phyloP scores from a whole-genome alignment of 2,888 invertebrate genomes.

The Thera obeliscata region DNA sequence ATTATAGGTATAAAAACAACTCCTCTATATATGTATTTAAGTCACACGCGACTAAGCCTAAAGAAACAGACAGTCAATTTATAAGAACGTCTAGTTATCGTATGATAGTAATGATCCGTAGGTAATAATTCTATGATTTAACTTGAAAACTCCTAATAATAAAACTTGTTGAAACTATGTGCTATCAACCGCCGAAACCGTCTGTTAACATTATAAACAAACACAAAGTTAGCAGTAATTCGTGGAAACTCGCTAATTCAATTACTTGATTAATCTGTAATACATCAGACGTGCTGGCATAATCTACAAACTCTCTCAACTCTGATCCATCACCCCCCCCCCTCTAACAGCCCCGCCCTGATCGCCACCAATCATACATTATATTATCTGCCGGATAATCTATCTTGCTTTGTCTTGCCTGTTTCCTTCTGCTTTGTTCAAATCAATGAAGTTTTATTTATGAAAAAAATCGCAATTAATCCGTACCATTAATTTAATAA shows the following conservation, averaged over 20 bases:
- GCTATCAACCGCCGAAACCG: no score
- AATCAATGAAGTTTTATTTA: not conserved
- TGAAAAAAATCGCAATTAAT: not conserved
- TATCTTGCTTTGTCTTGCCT: conserved; percentile 12
- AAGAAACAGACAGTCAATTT: no score
- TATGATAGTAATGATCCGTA: no score
- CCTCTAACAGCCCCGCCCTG: conserved; percentile 7
- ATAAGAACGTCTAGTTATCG: no score
- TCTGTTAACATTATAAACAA: not conserved
- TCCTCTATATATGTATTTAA: no score
- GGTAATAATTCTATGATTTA: no score
- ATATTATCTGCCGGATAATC: conserved; percentile 17
- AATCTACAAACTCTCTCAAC: not conserved
- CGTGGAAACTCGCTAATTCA: not conserved
- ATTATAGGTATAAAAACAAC: no score
- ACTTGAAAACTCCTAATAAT: no score
- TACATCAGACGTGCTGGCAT: not conserved
- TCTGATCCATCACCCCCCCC: not conserved
- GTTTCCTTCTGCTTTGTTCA: no score
- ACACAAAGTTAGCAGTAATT: not conserved
- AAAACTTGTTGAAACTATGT: no score
- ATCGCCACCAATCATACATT: conserved; percentile 15
- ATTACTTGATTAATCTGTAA: conserved; percentile 1
- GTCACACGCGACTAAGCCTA: no score
- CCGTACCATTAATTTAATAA: no score